Evolutionary conservation across 2,888 invertebrate genomes (phyloP), one percentile per base, ranked within the genome.

Genomic region (Dynastes hyllus): DNA sequence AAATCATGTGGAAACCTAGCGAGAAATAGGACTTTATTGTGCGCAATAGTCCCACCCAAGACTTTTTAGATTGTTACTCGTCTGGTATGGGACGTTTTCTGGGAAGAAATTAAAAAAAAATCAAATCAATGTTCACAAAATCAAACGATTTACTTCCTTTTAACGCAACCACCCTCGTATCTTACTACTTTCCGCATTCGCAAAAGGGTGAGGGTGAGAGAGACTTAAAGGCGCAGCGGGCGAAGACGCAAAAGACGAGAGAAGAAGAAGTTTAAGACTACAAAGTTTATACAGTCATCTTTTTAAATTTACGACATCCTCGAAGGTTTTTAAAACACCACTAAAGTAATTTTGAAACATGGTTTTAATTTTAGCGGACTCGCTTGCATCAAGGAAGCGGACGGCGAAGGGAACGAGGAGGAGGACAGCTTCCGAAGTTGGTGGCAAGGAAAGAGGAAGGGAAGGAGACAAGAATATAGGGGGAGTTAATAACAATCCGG

Each of bases 321-420:
- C 85, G 85, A 86, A 85, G 87, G 85, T 87, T 88, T 87, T 88
- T 87, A 87, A 88, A 88, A 88, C 87, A 87, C 86, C 88, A 86
- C 88, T 86, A 86, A 87, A 87, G 88, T 88, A 88, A 88, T 88
- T 88, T 88, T 87, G 87, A 88, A 87, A 88, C 88, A 88, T 87
- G 88, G 88, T 88, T 88, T 88, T 88, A 88, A 88, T 88, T 88
- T 88, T 87, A 87, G 87, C 86, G 85, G 84, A 85, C 66, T 55
- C 73, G 40, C 58, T 75, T 61, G 61, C 58, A 61, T 61, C 61
- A 75, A 61, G 55, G 27, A n/a, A n/a, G 45, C 8, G 61, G 50
- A 61, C 61, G 45, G 45, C 11, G 45, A 45, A 45, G 11, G 45
- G 45, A 45, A 45, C 11, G 45, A 11, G 45, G 11, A 45, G 45